These are phyloP conservation scores for Ceratina calcarata DNA, from an alignment of 1,140 invertebrate genomes.

Conservation along the genomic window DNA sequence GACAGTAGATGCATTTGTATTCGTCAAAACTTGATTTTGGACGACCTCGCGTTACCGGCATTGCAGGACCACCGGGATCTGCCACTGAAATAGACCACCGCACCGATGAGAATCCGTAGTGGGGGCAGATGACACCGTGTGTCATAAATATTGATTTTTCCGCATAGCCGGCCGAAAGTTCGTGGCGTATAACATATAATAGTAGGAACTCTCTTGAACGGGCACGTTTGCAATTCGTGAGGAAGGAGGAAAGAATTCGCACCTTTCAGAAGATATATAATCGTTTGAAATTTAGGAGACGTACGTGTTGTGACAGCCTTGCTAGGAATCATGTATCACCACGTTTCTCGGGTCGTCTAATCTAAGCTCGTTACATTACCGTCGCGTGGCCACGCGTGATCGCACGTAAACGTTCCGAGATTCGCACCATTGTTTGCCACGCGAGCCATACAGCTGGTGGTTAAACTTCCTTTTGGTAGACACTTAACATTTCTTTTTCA, in stretches of 20 bases:
- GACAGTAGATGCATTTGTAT: conserved; percentile 23
- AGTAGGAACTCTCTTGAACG: conserved; percentile 33
- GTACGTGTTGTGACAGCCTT: conserved; percentile 63
- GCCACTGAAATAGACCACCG: conserved; percentile 38
- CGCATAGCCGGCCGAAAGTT: conserved; percentile 25
- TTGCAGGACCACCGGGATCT: conserved; percentile 13
- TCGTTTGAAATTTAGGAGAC: conserved; percentile 66
- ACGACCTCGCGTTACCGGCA: conserved; percentile 5
- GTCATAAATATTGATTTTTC: conserved; percentile 61
- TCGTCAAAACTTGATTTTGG: conserved; percentile 52
- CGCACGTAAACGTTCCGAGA: neutral
- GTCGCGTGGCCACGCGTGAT: conserved; percentile 8
- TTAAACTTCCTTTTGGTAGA: too few relatives aligned
- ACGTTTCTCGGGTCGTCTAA: neutral
- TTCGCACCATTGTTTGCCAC: neutral
- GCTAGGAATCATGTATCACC: conserved; percentile 63
- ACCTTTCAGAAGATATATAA: conserved; percentile 61
- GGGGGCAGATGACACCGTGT: conserved; percentile 26
- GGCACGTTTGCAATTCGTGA: too few relatives aligned
- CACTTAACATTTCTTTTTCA: too few relatives aligned
- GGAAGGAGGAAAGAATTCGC: too few relatives aligned
- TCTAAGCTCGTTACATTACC: conserved; percentile 48
- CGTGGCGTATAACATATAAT: conserved; percentile 48
- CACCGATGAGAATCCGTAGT: conserved; percentile 12
- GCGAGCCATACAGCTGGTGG: neutral